Conservation (phyloP, 2,888 invertebrate species). For the Watsonalla binaria region DNA sequence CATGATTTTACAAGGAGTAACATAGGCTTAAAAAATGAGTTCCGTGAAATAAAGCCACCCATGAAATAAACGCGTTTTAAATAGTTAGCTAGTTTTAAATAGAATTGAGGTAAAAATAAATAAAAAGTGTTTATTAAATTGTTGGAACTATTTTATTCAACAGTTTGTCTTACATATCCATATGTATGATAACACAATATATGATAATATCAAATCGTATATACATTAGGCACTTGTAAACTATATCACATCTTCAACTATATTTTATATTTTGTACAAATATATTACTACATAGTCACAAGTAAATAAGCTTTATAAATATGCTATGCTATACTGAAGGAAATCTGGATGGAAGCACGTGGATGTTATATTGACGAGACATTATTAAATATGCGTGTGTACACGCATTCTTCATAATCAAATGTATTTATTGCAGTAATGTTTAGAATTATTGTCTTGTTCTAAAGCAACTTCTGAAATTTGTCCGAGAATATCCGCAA, state of each 20-base stretch:
- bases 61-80: background rate
- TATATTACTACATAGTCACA: conserved; percentile 39
- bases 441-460: no score
- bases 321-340: conserved; percentile 11
- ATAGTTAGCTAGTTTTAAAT: background rate
- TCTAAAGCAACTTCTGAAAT: no score
- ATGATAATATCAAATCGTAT: conserved; percentile 40
- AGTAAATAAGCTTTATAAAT: conserved; percentile 15
- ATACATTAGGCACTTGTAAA: conserved; percentile 68
- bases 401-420: no score
- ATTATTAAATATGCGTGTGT: no score
- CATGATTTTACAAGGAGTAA: no score
- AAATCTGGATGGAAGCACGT: conserved; percentile 38
- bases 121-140: conserved; percentile 10
- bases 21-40: no score
- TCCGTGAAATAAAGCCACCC: no score
- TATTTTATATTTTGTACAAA: conserved; percentile 41
- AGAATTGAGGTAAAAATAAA: conserved; percentile 1
- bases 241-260: conserved; percentile 71
- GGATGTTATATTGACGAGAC: background rate
- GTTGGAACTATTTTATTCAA: conserved; percentile 60
- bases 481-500: no score
- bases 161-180: conserved; percentile 43
- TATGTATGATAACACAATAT: conserved; percentile 38
- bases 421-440: no score